Evolutionary conservation across 1,140 invertebrate genomes (phyloP).

Genomic region (Varroa destructor): DNA sequence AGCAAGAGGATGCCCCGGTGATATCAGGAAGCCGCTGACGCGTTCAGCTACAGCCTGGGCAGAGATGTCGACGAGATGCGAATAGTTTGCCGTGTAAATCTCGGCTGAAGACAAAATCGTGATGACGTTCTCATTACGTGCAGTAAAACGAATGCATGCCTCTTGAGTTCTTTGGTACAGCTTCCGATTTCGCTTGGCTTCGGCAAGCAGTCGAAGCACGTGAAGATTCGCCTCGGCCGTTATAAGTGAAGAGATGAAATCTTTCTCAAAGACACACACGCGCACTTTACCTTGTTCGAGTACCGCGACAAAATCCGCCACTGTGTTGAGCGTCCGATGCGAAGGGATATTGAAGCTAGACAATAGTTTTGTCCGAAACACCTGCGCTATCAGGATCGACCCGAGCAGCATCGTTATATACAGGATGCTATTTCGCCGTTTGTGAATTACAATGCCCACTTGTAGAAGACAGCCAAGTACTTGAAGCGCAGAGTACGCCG

Average conservation of each 20-base stretch:
- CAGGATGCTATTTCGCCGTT: background rate
- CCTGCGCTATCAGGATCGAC: conserved; percentile 6
- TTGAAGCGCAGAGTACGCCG: background rate
- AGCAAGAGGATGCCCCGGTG: conserved; percentile 10
- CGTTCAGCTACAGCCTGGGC: conserved; percentile 21
- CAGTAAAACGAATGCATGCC: conserved; percentile 1
- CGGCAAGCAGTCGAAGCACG: conserved; percentile 21
- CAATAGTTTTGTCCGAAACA: conserved; percentile 10
- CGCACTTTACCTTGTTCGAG: conserved; percentile 1
- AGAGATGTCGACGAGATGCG: conserved; percentile 15
- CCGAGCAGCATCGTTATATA: conserved; percentile 14
- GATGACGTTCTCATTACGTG: conserved; percentile 12
- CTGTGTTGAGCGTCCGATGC: background rate
- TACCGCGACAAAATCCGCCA: background rate
- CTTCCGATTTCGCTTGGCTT: conserved; percentile 2
- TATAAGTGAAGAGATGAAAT: conserved; percentile 22
- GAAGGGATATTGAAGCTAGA: conserved; percentile 22
- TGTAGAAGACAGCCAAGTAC: conserved; percentile 15
- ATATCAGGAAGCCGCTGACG: conserved; percentile 16
- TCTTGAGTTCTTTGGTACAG: background rate
- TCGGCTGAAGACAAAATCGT: conserved; percentile 23
- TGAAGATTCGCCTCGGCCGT: conserved; percentile 10
- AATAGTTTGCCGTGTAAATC: conserved; percentile 19
- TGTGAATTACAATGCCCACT: background rate
- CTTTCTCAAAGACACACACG: conserved; percentile 16